Evolutionary conservation across 2,113 vertebrate species (phyloP), one percentile per base, ranked within the genome.

Genomic region (Dipodomys stephensi): DNA sequence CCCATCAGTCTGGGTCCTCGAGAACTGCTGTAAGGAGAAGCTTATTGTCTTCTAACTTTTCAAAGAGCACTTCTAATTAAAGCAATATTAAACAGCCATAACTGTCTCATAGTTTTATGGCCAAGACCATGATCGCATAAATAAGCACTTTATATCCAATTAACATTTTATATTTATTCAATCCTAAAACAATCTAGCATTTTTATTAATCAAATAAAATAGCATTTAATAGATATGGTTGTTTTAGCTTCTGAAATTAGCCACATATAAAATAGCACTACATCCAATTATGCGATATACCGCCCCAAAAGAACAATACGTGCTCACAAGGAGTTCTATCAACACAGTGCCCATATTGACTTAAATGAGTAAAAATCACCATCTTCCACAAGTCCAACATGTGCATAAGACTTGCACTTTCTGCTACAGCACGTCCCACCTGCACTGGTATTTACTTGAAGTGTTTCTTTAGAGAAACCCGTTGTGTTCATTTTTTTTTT

Each of bases 161-260:
- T 97, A 97, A 90, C 95, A 97, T 97, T 97, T 97, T 96, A 96
- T 97, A 96, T 97, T 96, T 97, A 96, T 97, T 95, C 96, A 96
- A 97, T 94, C 94, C 93, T 92, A 96, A 96, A 97, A 96, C 96
- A 96, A 96, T 96, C 93, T 92, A 97, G 67, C 93, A 94, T 94
- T 96, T 97, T 97, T 97, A 97, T 96, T 97, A 96, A 97, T 97
- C 96, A 97, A 97, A 97, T 97, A 96, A 97, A 97, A 97, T 91
- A 96, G 64, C 90, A 91, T 96, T 97, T 97, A 97, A 95, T 96
- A 96, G 96, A 97, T 96, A 96, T 2, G 93, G 96, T 93, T 96
- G 74, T 83, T 96, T 96, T 93, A 95, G 92, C 87, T 95, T 95
- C 88, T 92, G 92, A 96, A 97, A 96, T 97, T 97, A 96, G 95